Evolutionary conservation across 2,113 vertebrate genomes (phyloP).

Genomic region (Alligator sinensis): DNA sequence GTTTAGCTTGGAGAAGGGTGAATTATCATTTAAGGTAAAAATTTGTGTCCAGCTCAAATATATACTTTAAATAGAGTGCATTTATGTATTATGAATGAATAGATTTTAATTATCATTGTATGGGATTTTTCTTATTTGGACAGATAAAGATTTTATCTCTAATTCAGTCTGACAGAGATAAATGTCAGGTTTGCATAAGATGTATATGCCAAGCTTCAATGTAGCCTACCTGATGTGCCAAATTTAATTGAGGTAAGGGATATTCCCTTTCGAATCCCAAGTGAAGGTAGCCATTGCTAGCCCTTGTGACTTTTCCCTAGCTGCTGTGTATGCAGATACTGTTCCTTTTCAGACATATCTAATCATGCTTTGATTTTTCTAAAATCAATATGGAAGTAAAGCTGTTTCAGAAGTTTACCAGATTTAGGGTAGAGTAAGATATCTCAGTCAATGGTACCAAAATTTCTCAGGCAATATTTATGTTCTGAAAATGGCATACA

Average conservation of each 20-base stretch:
- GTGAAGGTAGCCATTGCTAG: neutral
- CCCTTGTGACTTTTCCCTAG: neutral
- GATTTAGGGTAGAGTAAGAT: no score
- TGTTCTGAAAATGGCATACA: no score
- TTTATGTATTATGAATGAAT: no score
- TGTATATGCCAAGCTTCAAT: neutral
- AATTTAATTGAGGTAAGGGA: neutral
- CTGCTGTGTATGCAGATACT: neutral
- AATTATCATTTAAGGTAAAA: neutral
- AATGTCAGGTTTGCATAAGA: neutral
- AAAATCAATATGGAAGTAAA: neutral
- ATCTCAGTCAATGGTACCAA: no score
- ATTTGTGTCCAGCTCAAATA: neutral
- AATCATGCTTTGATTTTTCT: neutral
- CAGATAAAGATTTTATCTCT: neutral
- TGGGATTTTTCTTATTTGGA: neutral
- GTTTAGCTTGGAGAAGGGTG: neutral
- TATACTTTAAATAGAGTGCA: neutral
- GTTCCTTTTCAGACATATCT: neutral
- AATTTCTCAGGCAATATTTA: no score
- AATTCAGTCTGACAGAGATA: neutral
- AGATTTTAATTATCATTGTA: no score
- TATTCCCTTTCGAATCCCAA: neutral
- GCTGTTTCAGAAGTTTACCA: neutral
- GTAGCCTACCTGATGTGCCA: neutral